These are phyloP conservation scores for Psittacula echo DNA, from an alignment of 2,797 vertebrate genomes.

Conservation along the genomic window DNA sequence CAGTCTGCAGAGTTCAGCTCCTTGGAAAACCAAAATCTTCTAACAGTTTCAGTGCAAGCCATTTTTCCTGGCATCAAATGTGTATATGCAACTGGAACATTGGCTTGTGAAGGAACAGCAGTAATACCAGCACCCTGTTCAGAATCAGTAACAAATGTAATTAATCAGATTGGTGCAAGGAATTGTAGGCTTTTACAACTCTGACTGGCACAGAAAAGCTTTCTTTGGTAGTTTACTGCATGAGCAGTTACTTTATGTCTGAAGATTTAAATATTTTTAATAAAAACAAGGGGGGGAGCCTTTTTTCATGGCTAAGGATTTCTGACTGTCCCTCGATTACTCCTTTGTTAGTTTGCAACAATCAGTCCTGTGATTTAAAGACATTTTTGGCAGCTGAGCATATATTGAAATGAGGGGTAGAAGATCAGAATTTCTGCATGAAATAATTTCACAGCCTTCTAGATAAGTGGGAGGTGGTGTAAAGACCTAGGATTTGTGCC, in stretches of 20 bases:
- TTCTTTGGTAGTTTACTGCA: not conserved
- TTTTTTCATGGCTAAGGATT: not conserved
- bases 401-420: not conserved
- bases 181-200: not conserved
- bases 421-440: not conserved
- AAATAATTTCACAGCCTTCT: not conserved
- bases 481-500: not conserved
- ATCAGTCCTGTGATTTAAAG: not conserved
- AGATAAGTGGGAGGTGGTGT: not conserved
- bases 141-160: not conserved
- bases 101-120: not conserved
- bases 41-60: not conserved
- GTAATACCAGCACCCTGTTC: not conserved
- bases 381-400: not conserved
- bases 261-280: not conserved
- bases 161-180: not conserved
- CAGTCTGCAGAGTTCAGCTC: not conserved
- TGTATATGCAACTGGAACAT: fast-evolving
- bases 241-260: not conserved
- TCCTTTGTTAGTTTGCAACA: not conserved
- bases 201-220: not conserved
- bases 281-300: fast-evolving
- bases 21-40: not conserved
- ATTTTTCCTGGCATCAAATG: not conserved
- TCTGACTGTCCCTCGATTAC: not conserved